A percentile compares a stretch with the other conserved stretches of the same genome.
phyloP scores from a whole-genome alignment of 64 coral and sea anemone species.

The Montipora foliosa region DNA sequence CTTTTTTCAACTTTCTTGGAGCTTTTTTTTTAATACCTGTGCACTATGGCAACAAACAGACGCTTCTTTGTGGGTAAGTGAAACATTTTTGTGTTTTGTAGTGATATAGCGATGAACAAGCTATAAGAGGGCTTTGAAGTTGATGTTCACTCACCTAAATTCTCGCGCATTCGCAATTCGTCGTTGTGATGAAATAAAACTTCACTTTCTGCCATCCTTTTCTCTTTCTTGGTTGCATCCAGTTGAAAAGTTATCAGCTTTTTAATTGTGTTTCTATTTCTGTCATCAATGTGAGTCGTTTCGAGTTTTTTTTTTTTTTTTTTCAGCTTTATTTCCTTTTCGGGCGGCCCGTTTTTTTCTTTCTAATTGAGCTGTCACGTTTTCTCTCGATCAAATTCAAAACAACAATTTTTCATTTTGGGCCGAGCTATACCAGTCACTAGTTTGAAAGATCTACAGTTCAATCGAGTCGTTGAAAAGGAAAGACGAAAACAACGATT shows the following conservation, averaged over 20 bases:
- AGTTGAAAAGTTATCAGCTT: not conserved
- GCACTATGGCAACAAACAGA: constrained; percentile 25
- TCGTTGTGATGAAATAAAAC: no score
- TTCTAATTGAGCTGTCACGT: no score
- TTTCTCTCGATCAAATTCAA: no score
- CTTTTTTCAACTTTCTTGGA: not conserved
- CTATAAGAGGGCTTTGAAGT: not conserved
- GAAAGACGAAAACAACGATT: no score
- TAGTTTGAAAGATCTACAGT: no score
- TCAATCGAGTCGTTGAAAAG: no score
- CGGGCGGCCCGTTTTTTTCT: not conserved
- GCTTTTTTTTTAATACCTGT: not conserved
- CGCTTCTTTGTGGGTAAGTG: constrained; percentile 42
- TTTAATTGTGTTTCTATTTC: not conserved
- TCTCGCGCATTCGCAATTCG: no score
- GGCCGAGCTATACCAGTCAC: no score
- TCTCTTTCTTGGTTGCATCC: not conserved
- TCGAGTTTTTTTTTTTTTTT: not conserved
- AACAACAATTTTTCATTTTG: no score
- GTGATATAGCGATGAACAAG: not conserved
- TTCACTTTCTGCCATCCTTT: not conserved
- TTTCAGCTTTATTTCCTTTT: not conserved
- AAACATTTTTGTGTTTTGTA: not conserved
- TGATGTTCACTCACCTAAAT: not conserved
- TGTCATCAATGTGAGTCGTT: not conserved